phyloP scores from a whole-genome alignment of 2,888 invertebrate genomes.

The Drosophila mimetica region DNA sequence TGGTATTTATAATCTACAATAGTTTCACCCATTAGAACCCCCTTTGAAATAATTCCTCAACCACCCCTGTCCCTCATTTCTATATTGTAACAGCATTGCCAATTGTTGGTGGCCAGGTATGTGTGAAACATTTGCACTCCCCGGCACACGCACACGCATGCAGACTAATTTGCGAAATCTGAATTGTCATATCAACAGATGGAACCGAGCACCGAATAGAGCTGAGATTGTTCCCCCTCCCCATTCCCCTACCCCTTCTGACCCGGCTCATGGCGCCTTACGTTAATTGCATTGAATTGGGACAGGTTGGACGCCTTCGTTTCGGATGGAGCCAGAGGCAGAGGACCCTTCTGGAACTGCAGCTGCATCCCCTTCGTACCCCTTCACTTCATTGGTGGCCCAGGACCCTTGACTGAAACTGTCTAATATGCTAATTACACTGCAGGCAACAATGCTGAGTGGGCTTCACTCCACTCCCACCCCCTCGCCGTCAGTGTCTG shows the following conservation, averaged over 20 bases:
- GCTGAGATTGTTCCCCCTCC: slow-evolving; percentile 15
- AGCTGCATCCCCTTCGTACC: neutral
- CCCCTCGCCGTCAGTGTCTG: slow-evolving; percentile 13
- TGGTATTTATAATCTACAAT: neutral
- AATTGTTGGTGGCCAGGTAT: slow-evolving; percentile 26
- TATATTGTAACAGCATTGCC: slow-evolving; percentile 22
- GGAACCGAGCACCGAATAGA: slow-evolving; percentile 37
- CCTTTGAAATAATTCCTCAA: neutral
- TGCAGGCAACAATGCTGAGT: slow-evolving; percentile 58
- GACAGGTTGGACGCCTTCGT: slow-evolving; percentile 48
- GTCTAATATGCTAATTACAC: slow-evolving; percentile 77
- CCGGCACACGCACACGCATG: slow-evolving; percentile 32
- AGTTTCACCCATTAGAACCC: neutral
- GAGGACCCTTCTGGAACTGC: neutral
- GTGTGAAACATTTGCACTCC: slow-evolving; percentile 42
- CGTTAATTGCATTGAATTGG: slow-evolving; percentile 73
- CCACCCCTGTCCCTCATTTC: slow-evolving; percentile 4
- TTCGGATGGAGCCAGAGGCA: neutral
- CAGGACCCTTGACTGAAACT: slow-evolving; percentile 48
- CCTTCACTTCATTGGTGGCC: neutral
- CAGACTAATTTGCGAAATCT: slow-evolving; percentile 32
- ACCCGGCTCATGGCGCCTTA: slow-evolving; percentile 57
- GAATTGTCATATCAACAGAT: slow-evolving; percentile 70
- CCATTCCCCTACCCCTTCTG: neutral
- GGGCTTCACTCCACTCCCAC: neutral